These are phyloP conservation scores for Poecile montanus DNA, from an alignment of 2,797 vertebrate species.

Conservation along the genomic window DNA sequence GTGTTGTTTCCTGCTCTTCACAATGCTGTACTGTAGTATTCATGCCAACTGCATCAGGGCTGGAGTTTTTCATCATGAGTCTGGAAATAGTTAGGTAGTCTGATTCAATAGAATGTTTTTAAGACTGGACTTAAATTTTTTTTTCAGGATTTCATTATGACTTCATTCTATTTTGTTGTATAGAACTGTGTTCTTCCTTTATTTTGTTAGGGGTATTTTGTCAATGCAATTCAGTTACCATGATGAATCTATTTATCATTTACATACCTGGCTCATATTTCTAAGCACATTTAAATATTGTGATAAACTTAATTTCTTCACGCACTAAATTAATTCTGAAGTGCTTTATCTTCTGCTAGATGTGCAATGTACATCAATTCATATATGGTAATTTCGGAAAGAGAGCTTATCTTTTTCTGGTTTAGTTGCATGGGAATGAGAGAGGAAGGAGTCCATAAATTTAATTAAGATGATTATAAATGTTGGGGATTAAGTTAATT, in stretches of 20 bases:
- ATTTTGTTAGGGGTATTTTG: background rate
- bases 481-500: slow-evolving; percentile 53
- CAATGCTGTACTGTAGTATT: background rate
- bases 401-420: background rate
- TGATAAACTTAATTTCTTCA: background rate
- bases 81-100: background rate
- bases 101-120: background rate
- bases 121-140: background rate
- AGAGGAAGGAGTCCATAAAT: background rate
- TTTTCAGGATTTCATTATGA: background rate
- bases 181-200: background rate
- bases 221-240: background rate
- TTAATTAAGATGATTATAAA: slow-evolving; percentile 55
- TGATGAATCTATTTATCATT: background rate
- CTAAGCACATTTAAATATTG: background rate
- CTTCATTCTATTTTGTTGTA: background rate
- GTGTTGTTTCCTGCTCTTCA: background rate
- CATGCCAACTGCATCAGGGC: background rate
- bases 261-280: background rate
- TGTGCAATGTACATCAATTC: background rate
- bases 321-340: background rate
- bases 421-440: background rate
- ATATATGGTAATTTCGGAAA: background rate
- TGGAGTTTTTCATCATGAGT: background rate
- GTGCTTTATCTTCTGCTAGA: background rate